phyloP scores from a whole-genome alignment of 1,140 invertebrate genomes.

The Drosophila persimilis region DNA sequence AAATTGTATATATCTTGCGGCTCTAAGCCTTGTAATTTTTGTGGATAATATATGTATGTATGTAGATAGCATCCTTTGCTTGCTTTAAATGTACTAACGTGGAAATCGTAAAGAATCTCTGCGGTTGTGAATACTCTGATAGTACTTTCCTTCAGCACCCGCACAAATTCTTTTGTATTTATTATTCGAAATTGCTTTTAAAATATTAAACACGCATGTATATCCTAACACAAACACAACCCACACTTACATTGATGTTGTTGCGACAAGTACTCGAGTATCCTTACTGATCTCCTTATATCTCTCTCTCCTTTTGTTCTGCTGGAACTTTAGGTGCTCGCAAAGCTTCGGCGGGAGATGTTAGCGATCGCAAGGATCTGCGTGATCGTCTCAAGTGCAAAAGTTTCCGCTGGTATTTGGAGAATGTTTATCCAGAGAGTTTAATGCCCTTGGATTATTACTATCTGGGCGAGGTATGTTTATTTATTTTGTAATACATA shows the following conservation, averaged over 20 bases:
- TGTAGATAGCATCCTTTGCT: constrained; percentile 1
- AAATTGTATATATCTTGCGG: no score
- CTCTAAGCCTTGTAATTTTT: background rate
- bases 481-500: no score
- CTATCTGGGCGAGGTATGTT: constrained; percentile 95
- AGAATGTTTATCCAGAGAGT: constrained; percentile 98
- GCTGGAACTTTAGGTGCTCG: constrained; percentile 84
- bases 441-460: constrained; percentile 98
- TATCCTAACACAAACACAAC: constrained; percentile 24
- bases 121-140: no score
- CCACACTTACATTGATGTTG: constrained; percentile 30
- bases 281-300: background rate
- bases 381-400: constrained; percentile 95
- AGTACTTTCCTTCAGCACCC: constrained; percentile 2
- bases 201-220: background rate
- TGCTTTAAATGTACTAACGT: constrained; percentile 16
- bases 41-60: background rate
- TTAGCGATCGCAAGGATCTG: constrained; percentile 89
- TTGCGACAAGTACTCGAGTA: constrained; percentile 25
- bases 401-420: constrained; percentile 98
- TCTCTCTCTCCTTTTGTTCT: background rate
- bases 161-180: constrained; percentile 22
- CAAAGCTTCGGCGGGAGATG: constrained; percentile 93
- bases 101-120: background rate
- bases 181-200: constrained; percentile 25